Percentiles rank a stretch among this genome's conserved stretches.
Conservation (phyloP, 2,113 vertebrate genomes). For the Rhea pennata region DNA sequence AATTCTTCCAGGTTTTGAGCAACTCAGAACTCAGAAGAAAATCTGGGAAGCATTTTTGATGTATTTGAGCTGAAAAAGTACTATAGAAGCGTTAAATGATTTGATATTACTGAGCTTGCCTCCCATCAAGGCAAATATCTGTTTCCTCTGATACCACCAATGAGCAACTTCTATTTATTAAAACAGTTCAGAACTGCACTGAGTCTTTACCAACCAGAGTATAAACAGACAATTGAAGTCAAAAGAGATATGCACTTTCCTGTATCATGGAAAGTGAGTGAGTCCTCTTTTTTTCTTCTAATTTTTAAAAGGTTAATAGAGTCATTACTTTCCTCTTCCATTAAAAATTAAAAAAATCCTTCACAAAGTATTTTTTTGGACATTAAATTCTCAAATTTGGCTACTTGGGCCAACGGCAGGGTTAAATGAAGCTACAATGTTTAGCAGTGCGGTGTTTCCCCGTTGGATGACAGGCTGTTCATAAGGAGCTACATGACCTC, state of each 20-base stretch:
- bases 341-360: neutral
- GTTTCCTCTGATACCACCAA: neutral
- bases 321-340: neutral
- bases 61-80: neutral
- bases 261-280: neutral
- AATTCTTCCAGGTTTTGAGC: neutral
- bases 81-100: neutral
- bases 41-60: neutral
- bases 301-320: neutral
- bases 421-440: neutral
- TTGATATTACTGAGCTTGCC: neutral
- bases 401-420: neutral
- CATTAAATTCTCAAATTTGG: neutral
- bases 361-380: neutral
- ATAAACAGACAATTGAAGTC: neutral
- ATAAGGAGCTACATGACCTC: neutral
- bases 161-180: neutral
- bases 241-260: neutral
- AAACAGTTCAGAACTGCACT: neutral
- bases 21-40: neutral
- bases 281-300: neutral
- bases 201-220: neutral
- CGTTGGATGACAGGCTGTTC: neutral
- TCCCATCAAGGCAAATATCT: neutral
- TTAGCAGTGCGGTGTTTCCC: neutral